Evolutionary conservation across 2,113 vertebrate species (phyloP).

Genomic region (Chlorodrepanis virens): DNA sequence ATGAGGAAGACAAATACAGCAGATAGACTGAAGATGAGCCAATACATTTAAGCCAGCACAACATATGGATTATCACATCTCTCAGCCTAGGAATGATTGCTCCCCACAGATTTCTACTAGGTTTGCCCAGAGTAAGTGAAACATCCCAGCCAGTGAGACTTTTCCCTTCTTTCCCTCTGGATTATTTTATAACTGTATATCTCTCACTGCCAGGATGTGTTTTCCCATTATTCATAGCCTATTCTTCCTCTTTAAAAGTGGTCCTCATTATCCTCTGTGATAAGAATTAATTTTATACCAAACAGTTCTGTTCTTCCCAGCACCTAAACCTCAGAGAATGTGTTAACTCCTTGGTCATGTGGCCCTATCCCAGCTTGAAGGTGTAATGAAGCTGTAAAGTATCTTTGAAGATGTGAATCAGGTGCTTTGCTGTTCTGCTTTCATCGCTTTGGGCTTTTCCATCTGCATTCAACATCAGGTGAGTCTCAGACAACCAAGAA

Average conservation of each 20-base stretch:
- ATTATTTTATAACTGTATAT: background rate
- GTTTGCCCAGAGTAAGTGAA: background rate
- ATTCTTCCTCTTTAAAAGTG: background rate
- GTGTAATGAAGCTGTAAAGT: background rate
- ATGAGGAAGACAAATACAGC: background rate
- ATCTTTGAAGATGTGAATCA: background rate
- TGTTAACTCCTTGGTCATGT: background rate
- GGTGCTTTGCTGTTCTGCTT: background rate
- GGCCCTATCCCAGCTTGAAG: rapidly evolving
- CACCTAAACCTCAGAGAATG: background rate
- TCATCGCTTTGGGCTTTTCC: background rate
- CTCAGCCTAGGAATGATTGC: background rate
- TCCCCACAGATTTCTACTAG: slow-evolving; percentile 7
- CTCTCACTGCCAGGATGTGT: background rate
- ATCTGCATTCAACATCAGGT: background rate
- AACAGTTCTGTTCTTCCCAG: background rate
- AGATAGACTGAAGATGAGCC: background rate
- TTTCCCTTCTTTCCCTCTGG: background rate
- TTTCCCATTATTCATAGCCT: background rate
- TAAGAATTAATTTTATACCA: background rate
- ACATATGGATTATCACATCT: slow-evolving; percentile 37
- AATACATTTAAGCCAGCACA: background rate
- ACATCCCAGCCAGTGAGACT: background rate
- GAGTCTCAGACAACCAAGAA: background rate
- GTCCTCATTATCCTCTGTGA: background rate